Evolutionary conservation across 2,888 invertebrate species (phyloP), one percentile per base, ranked within the genome.

Genomic region (Rhagophthalmus giganteus): DNA sequence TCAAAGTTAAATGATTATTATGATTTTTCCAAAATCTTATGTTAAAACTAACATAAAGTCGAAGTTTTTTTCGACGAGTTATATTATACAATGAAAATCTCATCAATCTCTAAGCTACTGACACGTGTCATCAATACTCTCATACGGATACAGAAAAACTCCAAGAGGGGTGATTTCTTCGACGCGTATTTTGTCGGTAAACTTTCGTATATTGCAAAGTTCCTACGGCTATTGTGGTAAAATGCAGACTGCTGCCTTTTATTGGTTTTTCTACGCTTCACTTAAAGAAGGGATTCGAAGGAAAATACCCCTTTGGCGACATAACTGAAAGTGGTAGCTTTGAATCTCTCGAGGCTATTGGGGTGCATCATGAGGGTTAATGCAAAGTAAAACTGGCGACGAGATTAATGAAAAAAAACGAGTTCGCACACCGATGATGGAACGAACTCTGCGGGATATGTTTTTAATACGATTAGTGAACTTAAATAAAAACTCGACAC

Each of bases 301-400:
- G 40, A 37, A 48, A 51, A 51, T 51, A 44, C 38, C 45, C 50
- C 51, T 45, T 45, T 45, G 51, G 51, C 51, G 15, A 51, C 44
- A 27, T 20, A 7, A 10, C 44, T 30, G 40, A 30, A 35, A 45
- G 45, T 51, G 51, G 37, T 44, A 41, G 37, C 38, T 38, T 41
- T 25, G n/a, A 12, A 27, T 34, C 33, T 32, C 50, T 32, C 15
- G 15, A 28, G 44, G 44, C 34, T 12, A 20, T 27, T 39, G 28
- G 32, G 45, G 45, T 8, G 34, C 40, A 39, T 16, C 28, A 39
- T 25, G 25, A 25, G 32, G 40, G 33, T 51, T 51, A 51, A 51
- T 45, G 51, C 25, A 38, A 44, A 50, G 50, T 50, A 50, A 50
- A 50, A 50, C 49, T 49, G 49, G 41, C 39, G 38, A 30, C 27